phyloP scores from a whole-genome alignment of 2,888 invertebrate genomes.

The Melanargia galathea region DNA sequence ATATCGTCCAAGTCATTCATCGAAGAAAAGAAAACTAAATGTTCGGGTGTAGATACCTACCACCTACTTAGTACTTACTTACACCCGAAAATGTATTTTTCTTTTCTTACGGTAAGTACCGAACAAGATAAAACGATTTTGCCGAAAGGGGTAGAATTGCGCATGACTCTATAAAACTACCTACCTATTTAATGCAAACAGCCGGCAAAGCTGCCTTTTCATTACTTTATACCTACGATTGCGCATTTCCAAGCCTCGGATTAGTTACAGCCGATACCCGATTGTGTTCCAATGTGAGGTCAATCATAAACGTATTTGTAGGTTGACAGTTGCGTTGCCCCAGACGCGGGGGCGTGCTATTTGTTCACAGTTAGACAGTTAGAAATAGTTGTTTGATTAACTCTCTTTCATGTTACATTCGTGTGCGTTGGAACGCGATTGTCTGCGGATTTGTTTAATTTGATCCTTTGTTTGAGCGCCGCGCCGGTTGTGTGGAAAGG shows the following conservation, averaged over 20 bases:
- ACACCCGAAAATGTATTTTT: no score
- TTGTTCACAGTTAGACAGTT: constrained; percentile 50
- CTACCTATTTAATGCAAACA: constrained; percentile 51
- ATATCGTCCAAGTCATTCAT: no score
- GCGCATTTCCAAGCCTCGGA: constrained; percentile 67
- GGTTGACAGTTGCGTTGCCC: constrained; percentile 66
- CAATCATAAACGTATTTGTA: constrained; percentile 73
- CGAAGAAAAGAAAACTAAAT: no score
- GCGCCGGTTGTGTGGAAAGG: constrained; percentile 73
- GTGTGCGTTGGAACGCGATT: constrained; percentile 68
- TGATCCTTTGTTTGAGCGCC: constrained; percentile 77
- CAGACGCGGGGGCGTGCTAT: constrained; percentile 61
- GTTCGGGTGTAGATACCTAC: no score
- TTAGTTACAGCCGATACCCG: constrained; percentile 56
- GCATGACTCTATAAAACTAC: constrained; percentile 41
- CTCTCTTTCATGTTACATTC: constrained; percentile 80
- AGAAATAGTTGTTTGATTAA: constrained; percentile 78
- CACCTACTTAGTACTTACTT: no score
- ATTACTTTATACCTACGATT: constrained; percentile 56
- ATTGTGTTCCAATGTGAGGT: constrained; percentile 50
- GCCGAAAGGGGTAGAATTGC: neutral
- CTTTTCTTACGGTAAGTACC: no score
- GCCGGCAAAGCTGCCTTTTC: constrained; percentile 66
- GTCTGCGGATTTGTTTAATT: constrained; percentile 80
- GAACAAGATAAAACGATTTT: no score